Evolutionary conservation across 2,888 invertebrate genomes (phyloP).

Genomic region (Arctia plantaginis): DNA sequence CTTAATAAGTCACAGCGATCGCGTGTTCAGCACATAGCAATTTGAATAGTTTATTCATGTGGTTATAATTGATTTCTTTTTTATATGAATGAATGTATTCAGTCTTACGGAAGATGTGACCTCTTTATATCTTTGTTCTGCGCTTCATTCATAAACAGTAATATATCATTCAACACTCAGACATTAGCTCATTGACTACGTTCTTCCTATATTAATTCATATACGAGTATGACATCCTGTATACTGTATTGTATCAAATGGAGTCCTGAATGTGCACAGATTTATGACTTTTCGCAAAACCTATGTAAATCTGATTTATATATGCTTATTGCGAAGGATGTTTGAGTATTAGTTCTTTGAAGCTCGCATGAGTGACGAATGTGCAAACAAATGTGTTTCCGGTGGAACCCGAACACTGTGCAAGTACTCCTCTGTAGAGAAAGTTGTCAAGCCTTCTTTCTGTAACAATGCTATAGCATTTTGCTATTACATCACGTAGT

Average conservation of each 20-base stretch:
- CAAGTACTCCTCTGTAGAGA: constrained; percentile 52
- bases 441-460: constrained; percentile 60
- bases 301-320: constrained; percentile 31
- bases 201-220: constrained; percentile 20
- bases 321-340: constrained; percentile 47
- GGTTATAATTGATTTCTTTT: constrained; percentile 71
- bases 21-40: constrained; percentile 56
- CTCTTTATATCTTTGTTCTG: constrained; percentile 53
- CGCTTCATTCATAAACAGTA: constrained; percentile 46
- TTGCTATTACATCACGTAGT: constrained; percentile 51
- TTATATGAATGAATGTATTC: constrained; percentile 60
- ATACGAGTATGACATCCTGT: constrained; percentile 34
- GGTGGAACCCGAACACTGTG: constrained; percentile 34
- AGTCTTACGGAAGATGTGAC: constrained; percentile 63
- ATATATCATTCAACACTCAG: constrained; percentile 33
- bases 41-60: constrained; percentile 69
- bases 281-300: constrained; percentile 40
- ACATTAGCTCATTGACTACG: constrained; percentile 36
- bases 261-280: constrained; percentile 12
- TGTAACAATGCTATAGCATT: constrained; percentile 51
- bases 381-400: constrained; percentile 57
- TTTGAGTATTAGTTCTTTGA: constrained; percentile 52
- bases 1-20: constrained; percentile 57
- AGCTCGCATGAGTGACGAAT: constrained; percentile 46
- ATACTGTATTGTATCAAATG: constrained; percentile 24